Evolutionary conservation across 2,797 vertebrate species (phyloP), one percentile per base, ranked within the genome.

Genomic region (Australoheros facetus): DNA sequence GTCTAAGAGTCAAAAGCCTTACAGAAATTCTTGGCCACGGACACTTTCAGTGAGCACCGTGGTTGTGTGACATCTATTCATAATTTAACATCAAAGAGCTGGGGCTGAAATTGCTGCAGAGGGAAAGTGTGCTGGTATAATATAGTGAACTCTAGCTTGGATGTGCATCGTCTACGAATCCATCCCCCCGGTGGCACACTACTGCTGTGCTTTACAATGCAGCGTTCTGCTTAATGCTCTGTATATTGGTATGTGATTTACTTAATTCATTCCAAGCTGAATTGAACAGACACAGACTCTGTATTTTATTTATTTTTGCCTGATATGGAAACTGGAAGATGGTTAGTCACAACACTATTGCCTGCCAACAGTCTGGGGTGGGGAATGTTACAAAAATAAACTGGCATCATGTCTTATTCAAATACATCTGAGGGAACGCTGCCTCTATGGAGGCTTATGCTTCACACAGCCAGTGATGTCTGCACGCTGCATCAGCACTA

Each of bases 381-480:
- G 87, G 78, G 73, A 80, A 84, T 88, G 87, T 78, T 88, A 85
- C 78, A 85, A 87, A 91, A 92, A 89, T 92, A 93, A 89, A 89
- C 87, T 85, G 82, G 86, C 89, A 88, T 91, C 83, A 90, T 89
- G 82, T 92, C 86, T 92, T 88, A 91, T 92, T 91, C 89, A 92
- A 89, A 91, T 77, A 86, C 85, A 91, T 91, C 59, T 76, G 79
- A 92, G 72, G 70, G 79, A 91, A 79, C 7, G 28, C 54, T 83
- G 84, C 77, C 76, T 84, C 78, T 75, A 73, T 82, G 81, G 72
- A 80, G 74, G 85, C 71, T 82, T 84, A 78, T 81, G 78, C 85
- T 80, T 79, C 75, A 87, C 70, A 83, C 82, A 81, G 84, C 56
- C 64, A 77, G 45, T 71, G 62, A 88, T 86, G 85, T 75, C 76